A percentile compares a stretch with the other conserved stretches of the same genome.
Conservation (phyloP, 2,113 vertebrate species). For the Neomonachus schauinslandi region DNA sequence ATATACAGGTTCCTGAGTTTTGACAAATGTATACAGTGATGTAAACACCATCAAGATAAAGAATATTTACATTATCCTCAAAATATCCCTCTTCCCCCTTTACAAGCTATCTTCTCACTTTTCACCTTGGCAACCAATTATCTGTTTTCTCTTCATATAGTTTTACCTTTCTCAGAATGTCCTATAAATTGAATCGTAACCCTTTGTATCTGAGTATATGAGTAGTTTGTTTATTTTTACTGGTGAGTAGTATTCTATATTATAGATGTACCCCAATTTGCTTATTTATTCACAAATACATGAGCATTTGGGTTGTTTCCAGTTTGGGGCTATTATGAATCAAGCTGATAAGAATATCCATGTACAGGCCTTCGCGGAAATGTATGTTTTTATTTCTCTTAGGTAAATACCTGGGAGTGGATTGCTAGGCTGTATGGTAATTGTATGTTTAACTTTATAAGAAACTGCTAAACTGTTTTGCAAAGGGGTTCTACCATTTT, state of each 20-base stretch:
- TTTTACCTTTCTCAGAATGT: neutral
- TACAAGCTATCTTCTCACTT: neutral
- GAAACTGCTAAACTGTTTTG: neutral
- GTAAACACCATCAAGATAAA: neutral
- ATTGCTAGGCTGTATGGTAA: neutral
- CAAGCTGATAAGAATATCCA: neutral
- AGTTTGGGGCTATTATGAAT: neutral
- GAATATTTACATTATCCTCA: neutral
- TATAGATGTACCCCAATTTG: neutral
- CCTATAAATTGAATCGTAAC: neutral
- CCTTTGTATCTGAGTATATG: neutral
- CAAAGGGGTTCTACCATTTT: neutral
- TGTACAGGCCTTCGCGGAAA: neutral
- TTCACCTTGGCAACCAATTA: neutral
- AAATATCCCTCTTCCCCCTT: neutral
- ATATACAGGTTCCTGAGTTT: neutral
- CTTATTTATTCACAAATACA: neutral
- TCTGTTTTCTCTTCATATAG: neutral
- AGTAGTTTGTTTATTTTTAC: conserved; percentile 1
- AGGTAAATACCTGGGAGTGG: neutral
- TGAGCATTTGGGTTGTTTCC: neutral
- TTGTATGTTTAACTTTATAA: conserved; percentile 17
- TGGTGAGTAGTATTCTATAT: neutral
- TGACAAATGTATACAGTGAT: neutral
- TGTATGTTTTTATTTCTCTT: conserved; percentile 12